Conservation (phyloP, 2,888 invertebrate genomes). For the Orthosia incerta region DNA sequence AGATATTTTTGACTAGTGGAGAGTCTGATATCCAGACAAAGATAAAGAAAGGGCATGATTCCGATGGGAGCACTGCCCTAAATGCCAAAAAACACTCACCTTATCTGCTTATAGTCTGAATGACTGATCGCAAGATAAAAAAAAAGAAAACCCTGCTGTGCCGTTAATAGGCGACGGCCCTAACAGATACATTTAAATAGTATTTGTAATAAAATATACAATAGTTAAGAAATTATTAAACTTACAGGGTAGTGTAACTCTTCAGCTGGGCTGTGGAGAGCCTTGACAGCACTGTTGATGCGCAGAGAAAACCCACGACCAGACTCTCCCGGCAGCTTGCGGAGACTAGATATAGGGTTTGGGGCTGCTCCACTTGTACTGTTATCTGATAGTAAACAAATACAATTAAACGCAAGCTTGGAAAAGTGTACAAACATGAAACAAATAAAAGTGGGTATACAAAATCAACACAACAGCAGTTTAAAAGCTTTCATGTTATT, state of each 20-base stretch:
- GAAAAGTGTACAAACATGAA: not conserved
- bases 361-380: conserved; percentile 35
- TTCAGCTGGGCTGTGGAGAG: conserved; percentile 81
- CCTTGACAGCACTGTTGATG: conserved; percentile 92
- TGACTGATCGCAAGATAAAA: too few species aligned
- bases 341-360: conserved; percentile 89
- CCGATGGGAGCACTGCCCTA: too few species aligned
- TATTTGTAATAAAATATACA: conserved; percentile 7
- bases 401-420: not conserved
- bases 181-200: too few species aligned
- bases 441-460: too few species aligned
- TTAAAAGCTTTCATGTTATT: not conserved
- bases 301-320: conserved; percentile 92
- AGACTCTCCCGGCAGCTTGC: conserved; percentile 92
- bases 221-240: not conserved
- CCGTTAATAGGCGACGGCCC: too few species aligned
- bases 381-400: conserved; percentile 23
- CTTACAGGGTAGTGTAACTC: conserved; percentile 80
- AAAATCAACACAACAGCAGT: not conserved
- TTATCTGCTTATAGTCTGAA: too few species aligned
- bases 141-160: too few species aligned
- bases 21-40: too few species aligned
- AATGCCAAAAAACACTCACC: too few species aligned
- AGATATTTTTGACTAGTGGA: too few species aligned
- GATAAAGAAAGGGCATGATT: too few species aligned